Conservation (phyloP, 2,113 vertebrate genomes). For the Orientallactaga bullata region DNA sequence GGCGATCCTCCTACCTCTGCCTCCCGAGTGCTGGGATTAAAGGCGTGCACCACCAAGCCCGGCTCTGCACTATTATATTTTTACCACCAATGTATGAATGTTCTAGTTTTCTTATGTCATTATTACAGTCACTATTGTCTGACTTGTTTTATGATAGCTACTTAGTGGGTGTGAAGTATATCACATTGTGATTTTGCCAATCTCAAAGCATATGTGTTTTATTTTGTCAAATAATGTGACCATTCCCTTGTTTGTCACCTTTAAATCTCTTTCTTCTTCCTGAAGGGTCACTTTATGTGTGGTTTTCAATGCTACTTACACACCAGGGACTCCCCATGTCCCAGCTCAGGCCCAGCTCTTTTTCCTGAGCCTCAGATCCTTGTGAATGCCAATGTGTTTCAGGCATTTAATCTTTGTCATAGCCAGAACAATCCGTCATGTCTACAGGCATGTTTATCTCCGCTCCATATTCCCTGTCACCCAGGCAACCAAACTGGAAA, state of each 20-base stretch:
- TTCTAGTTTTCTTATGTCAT: too few relatives aligned
- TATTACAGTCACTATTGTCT: background rate
- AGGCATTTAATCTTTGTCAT: background rate
- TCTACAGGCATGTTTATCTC: too few relatives aligned
- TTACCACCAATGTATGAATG: too few relatives aligned
- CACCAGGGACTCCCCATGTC: background rate
- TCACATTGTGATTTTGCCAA: background rate
- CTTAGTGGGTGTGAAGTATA: background rate
- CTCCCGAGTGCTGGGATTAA: too few relatives aligned
- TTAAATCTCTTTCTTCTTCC: background rate
- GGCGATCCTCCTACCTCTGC: too few relatives aligned
- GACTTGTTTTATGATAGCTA: background rate
- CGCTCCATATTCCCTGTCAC: too few relatives aligned
- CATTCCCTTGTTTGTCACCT: background rate
- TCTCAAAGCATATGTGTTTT: background rate
- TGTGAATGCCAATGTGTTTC: background rate
- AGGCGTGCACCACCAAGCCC: too few relatives aligned
- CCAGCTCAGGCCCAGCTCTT: background rate
- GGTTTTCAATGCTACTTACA: background rate
- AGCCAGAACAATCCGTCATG: background rate
- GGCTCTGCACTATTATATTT: background rate
- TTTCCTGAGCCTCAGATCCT: background rate
- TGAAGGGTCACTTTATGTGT: background rate
- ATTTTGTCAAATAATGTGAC: background rate
- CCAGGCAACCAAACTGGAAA: background rate